Base-by-base conservation (phyloP, 2,888 invertebrate species). In the Thereva unica region DNA sequence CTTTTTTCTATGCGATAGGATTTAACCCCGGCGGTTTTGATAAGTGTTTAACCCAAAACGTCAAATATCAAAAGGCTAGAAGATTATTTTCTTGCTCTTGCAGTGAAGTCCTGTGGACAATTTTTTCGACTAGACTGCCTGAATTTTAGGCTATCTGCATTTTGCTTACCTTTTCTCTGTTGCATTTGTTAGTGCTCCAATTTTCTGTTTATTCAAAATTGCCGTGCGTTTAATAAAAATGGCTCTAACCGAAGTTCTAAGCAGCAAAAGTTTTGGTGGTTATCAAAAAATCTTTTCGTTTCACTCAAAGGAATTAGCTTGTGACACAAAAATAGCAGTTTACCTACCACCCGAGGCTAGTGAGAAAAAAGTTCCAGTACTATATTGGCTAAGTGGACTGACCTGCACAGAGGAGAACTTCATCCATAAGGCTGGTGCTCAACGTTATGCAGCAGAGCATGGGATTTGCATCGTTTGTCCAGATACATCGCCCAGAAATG, bases 331-430 rank as follows among this genome's bases (percentile, higher is more conserved):
- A 74, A 95, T 97, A 81, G 92, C 92, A 0, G 83, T 95, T 52
- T 97, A 89, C 77, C 78, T 96, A 49, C 97, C 97, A 40, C 89
- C 92, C 0, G 86, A 89, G 77, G 23, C 49, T 34, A 9, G 41
- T 8, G 59, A 9, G 67, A 64, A 56, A 23, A 84, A 84, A 76
- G 81, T 92, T 38, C 93, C 95, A 4, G 90, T 93, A 1, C 83
- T 96, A 34, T 95, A 92, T 78, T 96, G 90, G 86, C 82, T 96
- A 1, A 95, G 95, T 35, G 95, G 96, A 6, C 83, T 97, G 53
- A 92, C 91, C 0, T 97, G 96, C 78, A 92, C 87, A 42, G 96
- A 97, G 80, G 89, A 92, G 75, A 97, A 97, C 83, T 95, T 96
- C 76, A 89, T 95, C 70, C 87, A 90, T 54, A 97, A 97, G 82